Evolutionary conservation across 2,888 invertebrate genomes (phyloP).

Genomic region (Ametastegia equiseti): DNA sequence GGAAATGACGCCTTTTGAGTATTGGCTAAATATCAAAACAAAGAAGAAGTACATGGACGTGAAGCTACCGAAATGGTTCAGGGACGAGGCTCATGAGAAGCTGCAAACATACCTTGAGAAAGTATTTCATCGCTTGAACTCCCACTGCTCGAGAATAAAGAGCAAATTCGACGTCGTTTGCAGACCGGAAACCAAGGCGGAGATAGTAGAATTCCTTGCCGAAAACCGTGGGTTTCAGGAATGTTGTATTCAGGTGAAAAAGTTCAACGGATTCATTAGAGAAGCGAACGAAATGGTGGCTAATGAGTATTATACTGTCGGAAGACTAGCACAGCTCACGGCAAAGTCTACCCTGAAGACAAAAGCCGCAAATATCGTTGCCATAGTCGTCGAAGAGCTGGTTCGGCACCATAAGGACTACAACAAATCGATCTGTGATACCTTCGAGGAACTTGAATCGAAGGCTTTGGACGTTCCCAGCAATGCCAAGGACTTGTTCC

Average conservation of each 20-base stretch:
- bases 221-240: constrained; percentile 57
- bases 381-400: constrained; percentile 62
- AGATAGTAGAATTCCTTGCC: constrained; percentile 54
- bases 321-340: constrained; percentile 62
- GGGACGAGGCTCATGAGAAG: constrained; percentile 62
- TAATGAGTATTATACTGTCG: constrained; percentile 65
- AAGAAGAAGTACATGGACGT: constrained; percentile 79
- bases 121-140: constrained; percentile 60
- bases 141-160: constrained; percentile 58
- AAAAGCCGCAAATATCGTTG: constrained; percentile 58
- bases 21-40: constrained; percentile 74
- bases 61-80: constrained; percentile 79
- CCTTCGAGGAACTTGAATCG: constrained; percentile 76
- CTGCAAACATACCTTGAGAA: constrained; percentile 59
- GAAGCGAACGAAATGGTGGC: constrained; percentile 62
- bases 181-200: constrained; percentile 52
- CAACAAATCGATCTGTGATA: constrained; percentile 72
- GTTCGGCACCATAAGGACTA: constrained; percentile 63
- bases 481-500: constrained; percentile 78
- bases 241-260: constrained; percentile 62
- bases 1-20: constrained; percentile 80
- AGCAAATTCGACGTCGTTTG: constrained; percentile 63
- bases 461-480: constrained; percentile 76
- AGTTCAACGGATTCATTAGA: constrained; percentile 61
- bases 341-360: constrained; percentile 63